These are phyloP conservation scores for Thrips palmi DNA, from an alignment of 1,140 invertebrate species.

Conservation along the genomic window DNA sequence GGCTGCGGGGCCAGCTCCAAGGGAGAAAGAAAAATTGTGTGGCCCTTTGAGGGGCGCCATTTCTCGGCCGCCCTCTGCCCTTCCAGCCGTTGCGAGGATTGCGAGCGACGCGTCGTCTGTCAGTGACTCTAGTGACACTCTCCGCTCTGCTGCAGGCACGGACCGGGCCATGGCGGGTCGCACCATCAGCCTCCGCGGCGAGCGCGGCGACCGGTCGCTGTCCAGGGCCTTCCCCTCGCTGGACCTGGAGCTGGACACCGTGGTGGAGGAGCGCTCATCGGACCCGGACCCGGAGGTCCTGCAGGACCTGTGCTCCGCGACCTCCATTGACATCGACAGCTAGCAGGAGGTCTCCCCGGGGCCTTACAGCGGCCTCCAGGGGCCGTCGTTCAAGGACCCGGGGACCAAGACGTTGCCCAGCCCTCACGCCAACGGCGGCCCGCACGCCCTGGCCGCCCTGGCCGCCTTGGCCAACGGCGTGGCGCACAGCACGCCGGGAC, in stretches of 20 bases:
- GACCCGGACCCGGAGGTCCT: constrained; percentile 44
- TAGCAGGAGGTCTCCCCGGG: constrained; percentile 10
- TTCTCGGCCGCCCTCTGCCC: neutral
- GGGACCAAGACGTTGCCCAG: too few relatives aligned
- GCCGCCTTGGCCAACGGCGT: too few relatives aligned
- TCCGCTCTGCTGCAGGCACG: constrained; percentile 12
- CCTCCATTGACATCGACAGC: constrained; percentile 9
- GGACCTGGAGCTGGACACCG: constrained; percentile 61
- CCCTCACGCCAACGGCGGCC: too few relatives aligned
- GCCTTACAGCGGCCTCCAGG: too few relatives aligned
- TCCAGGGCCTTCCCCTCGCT: constrained; percentile 46
- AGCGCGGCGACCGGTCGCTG: constrained; percentile 33
- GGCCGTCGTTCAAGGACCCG: too few relatives aligned
- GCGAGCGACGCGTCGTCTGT: neutral
- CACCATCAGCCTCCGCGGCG: constrained; percentile 41
- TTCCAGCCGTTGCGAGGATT: neutral
- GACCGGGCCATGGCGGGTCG: constrained; percentile 13
- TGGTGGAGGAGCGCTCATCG: constrained; percentile 52
- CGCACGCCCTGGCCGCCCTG: too few relatives aligned
- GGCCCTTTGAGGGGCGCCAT: neutral
- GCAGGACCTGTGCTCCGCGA: too few relatives aligned
- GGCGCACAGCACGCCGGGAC: too few relatives aligned
- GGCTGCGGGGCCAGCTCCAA: too few relatives aligned
- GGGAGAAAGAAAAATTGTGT: too few relatives aligned
- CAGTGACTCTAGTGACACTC: neutral